Evolutionary conservation across 1,140 invertebrate species (phyloP), one percentile per base, ranked within the genome.

Genomic region (Thereuonema tuberculata): DNA sequence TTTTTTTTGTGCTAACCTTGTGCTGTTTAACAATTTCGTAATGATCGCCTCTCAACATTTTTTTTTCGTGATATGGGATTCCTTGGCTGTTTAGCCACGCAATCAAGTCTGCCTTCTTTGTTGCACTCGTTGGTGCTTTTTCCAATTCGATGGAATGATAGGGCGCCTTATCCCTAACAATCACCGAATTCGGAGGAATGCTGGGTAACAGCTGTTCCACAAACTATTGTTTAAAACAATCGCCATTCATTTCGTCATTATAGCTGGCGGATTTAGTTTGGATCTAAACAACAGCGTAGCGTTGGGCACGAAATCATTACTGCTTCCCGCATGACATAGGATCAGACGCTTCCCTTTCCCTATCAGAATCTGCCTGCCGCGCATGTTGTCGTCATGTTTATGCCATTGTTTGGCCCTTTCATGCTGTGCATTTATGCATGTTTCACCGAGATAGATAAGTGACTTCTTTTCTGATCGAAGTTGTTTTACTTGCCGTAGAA

Each of bases 81-180:
- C 43, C 52, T 37, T 59, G 47, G n/a, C 26, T 31, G 23, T 53
- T 17, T 21, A 64, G 54, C 62, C 63, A 65, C 23, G 20, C 49
- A 1, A 57, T 47, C 1, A 65, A 61, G 43, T 62, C 63, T 17
- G 27, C 59, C 56, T 60, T 64, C 56, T 58, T 57, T 29, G 54
- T 28, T 46, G 49, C 28, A 47, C 23, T 56, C 17, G 29, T 37
- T 25, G 27, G 57, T 2, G 48, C 17, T 56, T 63, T 59, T 14
- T 63, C 48, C 20, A 56, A 15, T 29, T 63, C 28, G 23, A 55
- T 59, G 24, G 63, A 61, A 59, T 69, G 66, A 55, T 71, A 69
- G 2, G 64, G 59, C 1, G 65, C 65, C 56, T 68, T 67, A 52
- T 70, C 65, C 54, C 68, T 57, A 5, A 68, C 66, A 46, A 70